Evolutionary conservation across 2,113 vertebrate species (phyloP).

Genomic region (Kryptolebias marmoratus): DNA sequence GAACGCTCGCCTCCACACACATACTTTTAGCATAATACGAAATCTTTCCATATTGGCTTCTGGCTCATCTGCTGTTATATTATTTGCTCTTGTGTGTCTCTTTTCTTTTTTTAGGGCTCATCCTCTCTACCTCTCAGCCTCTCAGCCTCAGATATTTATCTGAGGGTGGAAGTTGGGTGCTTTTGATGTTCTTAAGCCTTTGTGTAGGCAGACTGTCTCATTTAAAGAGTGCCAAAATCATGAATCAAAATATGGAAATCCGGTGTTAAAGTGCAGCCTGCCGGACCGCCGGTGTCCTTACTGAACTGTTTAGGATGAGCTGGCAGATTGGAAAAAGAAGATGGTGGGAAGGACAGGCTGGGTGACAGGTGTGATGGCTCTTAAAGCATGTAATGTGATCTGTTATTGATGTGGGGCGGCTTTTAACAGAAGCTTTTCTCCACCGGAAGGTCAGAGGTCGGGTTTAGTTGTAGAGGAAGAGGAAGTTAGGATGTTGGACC

Average conservation of each 20-base stretch:
- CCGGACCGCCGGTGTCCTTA: constrained; percentile 8
- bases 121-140: constrained; percentile 9
- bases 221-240: constrained; percentile 33
- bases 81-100: constrained; percentile 29
- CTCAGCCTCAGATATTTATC: constrained; percentile 34
- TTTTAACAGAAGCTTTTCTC: constrained; percentile 16
- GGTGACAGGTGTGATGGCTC: constrained; percentile 1
- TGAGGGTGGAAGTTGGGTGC: constrained; percentile 23
- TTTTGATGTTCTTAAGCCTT: constrained; percentile 47
- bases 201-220: constrained; percentile 45
- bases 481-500: neutral
- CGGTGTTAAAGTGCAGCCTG: constrained; percentile 22
- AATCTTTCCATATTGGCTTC: constrained; percentile 27
- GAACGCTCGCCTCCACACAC: constrained; percentile 37
- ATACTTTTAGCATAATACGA: constrained; percentile 57
- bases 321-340: neutral
- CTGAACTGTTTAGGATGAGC: neutral
- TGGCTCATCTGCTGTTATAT: constrained; percentile 51
- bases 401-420: constrained; percentile 35
- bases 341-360: neutral
- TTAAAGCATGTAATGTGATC: constrained; percentile 40
- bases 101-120: neutral
- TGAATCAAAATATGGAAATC: constrained; percentile 51
- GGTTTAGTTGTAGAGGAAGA: constrained; percentile 9
- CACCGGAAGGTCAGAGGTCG: constrained; percentile 39